Base-by-base conservation (phyloP, 2,888 invertebrate species). In the Molorchus minor region DNA sequence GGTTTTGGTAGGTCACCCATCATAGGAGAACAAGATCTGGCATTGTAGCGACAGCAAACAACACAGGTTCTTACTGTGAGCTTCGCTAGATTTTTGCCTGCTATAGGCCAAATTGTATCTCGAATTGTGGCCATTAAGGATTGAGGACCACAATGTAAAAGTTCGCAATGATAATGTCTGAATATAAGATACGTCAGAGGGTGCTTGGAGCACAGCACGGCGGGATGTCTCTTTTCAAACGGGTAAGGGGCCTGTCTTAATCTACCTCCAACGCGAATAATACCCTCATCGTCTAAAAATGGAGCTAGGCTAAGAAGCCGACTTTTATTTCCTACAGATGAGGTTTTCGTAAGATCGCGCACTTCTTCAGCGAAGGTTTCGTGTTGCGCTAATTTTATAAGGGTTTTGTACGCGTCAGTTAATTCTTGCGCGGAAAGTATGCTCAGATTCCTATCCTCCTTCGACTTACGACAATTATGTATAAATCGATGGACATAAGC, bases 1-100 rank as follows among this genome's bases (percentile, higher is more conserved):
- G 29, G n/a, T 29, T 21, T n/a, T 7, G 62, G 58, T 40, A 68
- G 57, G 33, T 68, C 47, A 20, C 65, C 69, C 64, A 64, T 69
- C 7, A 61, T 16, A 19, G 64, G 58, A 33, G 62, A 30, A 3
- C 29, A 3, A 30, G 43, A n/a, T 38, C 36, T 45, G 67, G 67
- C n/a, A 16, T 65, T 63, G 13, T 21, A 19, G 38, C 51, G 15
- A 29, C 63, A 71, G 56, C 70, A 70, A 17, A 7, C 57, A 5
- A 69, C 17, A 38, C 67, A 69, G 15, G 54, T 54, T 43, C 38
- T 56, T 7, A 61, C 57, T 25, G 53, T 53, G 7, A 46, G 21
- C 44, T 56, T 67, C n/a, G 62, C 63, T 7, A 61, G 15, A 55
- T 51, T 64, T 38, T 59, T 57, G 7, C 63, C 69, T 29, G 52